phyloP scores from a whole-genome alignment of 2,797 vertebrate species.

The Pelodytes ibericus region DNA sequence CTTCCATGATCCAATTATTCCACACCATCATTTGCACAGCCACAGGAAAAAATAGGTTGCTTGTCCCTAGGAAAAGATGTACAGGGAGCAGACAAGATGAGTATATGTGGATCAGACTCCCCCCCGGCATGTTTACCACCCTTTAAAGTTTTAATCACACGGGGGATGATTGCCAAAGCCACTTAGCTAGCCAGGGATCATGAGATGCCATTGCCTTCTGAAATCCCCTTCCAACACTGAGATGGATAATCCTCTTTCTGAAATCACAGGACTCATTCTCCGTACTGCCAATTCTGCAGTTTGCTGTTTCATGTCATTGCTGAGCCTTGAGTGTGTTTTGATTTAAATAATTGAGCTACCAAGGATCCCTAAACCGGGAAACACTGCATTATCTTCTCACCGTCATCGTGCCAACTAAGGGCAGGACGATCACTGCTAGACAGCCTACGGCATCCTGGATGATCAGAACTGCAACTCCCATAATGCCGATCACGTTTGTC shows the following conservation, averaged over 20 bases:
- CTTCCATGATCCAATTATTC: constrained; percentile 54
- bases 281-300: constrained; percentile 38
- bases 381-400: neutral
- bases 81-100: constrained; percentile 41
- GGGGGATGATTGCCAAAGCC: constrained; percentile 54
- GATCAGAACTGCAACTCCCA: neutral
- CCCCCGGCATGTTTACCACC: constrained; percentile 53
- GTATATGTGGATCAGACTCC: constrained; percentile 46
- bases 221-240: constrained; percentile 49
- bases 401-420: no score
- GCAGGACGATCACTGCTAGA: neutral
- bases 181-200: constrained; percentile 56
- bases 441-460: neutral
- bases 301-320: constrained; percentile 41
- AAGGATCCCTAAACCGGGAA: constrained; percentile 10
- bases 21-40: constrained; percentile 38
- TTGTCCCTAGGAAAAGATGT: constrained; percentile 43
- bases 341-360: constrained; percentile 22
- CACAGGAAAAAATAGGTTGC: constrained; percentile 36
- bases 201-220: constrained; percentile 48
- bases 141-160: constrained; percentile 57
- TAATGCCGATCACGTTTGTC: neutral
- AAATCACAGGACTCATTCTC: constrained; percentile 50
- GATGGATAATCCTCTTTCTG: constrained; percentile 56
- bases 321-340: constrained; percentile 32